Percentiles rank a stretch among this genome's conserved stretches.
phyloP scores from a whole-genome alignment of 30 jellyfish, hydroid and myxozoan genomes.

The Aurelia sp. region DNA sequence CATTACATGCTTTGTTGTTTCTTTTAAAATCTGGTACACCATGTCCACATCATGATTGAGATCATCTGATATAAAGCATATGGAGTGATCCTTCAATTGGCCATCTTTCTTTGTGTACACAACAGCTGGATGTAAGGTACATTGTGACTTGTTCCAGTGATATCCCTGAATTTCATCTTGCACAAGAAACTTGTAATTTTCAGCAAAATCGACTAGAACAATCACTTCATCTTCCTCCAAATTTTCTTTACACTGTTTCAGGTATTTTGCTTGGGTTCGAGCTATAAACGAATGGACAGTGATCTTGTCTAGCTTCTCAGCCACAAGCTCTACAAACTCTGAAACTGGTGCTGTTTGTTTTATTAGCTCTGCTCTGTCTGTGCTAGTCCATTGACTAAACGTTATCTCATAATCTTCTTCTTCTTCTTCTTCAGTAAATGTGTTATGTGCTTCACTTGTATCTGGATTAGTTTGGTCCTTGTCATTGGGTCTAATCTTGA shows the following conservation, averaged over 20 bases:
- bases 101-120: conserved; percentile 18
- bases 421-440: too few relatives aligned
- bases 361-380: too few relatives aligned
- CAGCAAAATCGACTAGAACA: conserved; percentile 65
- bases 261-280: conserved; percentile 39
- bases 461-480: neutral
- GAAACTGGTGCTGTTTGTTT: too few relatives aligned
- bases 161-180: conserved; percentile 73
- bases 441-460: neutral
- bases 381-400: too few relatives aligned
- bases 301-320: conserved; percentile 55
- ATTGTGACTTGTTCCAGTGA: conserved; percentile 66
- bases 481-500: neutral
- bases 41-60: conserved; percentile 50
- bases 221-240: conserved; percentile 45
- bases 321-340: too few relatives aligned
- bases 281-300: conserved; percentile 82
- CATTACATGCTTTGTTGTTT: conserved; percentile 3
- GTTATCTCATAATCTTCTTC: too few relatives aligned
- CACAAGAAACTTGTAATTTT: conserved; percentile 62
- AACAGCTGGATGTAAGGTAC: conserved; percentile 62
- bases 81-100: conserved; percentile 8
- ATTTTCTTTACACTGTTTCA: conserved; percentile 34
- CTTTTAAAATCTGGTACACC: conserved; percentile 42
- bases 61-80: conserved; percentile 79